Base-by-base conservation (phyloP, 2,113 vertebrate species). In the Serilophus lunatus region DNA sequence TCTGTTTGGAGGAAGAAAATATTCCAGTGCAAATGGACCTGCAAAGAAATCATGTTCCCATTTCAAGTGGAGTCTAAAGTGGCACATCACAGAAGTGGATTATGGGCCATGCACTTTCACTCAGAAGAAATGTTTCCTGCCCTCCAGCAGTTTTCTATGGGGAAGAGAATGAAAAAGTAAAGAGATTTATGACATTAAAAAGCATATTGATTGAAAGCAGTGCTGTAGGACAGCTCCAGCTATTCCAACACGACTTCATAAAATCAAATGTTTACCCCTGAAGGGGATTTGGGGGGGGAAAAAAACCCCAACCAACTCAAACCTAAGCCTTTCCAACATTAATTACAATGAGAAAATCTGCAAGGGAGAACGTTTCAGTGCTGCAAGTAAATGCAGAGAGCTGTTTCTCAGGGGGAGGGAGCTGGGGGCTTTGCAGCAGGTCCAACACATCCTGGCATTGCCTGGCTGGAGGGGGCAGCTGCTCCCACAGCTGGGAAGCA, bases 381-480 rank as follows among this genome's bases (percentile, higher is more conserved):
- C 44, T 51, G 86, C 70, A 97, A 97, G 89, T 71, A 96, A 97
- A 96, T 44, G 82, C 92, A 97, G 95, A 86, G 70, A 96, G 90
- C 31, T 20, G 74, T 91, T 97, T 95, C 93, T 96, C 61, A 13
- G 24, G 85, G 75, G 88, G 88, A 95, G 35, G 79, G n/a, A n/a
- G 92, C 93, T 68, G 92, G 90, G 86, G 78, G 40, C n/a, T 95
- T 94, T 95, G 80, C 84, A 90, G 95, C 86, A 96, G 92, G 81
- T 77, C 86, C 44, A 79, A 95, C 96, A 96, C 79, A 74, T 77
- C 57, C 94, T 91, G 61, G 49, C 56, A 93, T 95, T 80, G 96
- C 96, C 97, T 97, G 93, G 94, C 94, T 96, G 95, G 88, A 95
- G 94, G 74, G 96, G 95, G 88, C 96, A 97, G 95, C 97, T 97